phyloP scores from a whole-genome alignment of 2,113 vertebrate species.

The Dipodomys stephensi region DNA sequence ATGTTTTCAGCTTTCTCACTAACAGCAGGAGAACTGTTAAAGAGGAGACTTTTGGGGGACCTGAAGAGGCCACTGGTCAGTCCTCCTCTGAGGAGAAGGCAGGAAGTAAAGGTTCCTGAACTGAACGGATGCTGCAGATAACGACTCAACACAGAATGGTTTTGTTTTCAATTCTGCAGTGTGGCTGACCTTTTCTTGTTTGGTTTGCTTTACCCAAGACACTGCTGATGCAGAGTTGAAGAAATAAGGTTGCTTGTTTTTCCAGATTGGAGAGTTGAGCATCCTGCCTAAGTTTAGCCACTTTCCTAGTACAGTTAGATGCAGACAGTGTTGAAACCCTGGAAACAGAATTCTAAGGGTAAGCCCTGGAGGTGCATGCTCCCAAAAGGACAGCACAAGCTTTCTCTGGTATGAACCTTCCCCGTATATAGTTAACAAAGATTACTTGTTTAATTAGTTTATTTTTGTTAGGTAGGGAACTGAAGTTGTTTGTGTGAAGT shows the following conservation, averaged over 20 bases:
- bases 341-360: background rate
- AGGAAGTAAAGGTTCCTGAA: background rate
- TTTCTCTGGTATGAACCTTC: background rate
- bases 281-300: background rate
- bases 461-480: background rate
- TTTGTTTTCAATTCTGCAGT: background rate
- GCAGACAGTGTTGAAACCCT: background rate
- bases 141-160: background rate
- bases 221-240: background rate
- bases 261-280: constrained; percentile 49
- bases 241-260: constrained; percentile 6
- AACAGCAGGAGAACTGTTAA: background rate
- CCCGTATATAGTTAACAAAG: background rate
- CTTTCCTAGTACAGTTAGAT: background rate
- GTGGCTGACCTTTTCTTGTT: background rate
- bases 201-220: background rate
- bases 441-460: background rate
- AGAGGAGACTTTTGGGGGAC: background rate
- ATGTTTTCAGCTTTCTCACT: background rate
- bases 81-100: background rate
- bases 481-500: background rate
- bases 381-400: background rate
- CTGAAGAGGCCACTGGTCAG: background rate
- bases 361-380: background rate
- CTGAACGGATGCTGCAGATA: background rate